These are phyloP conservation scores for Tichodroma muraria DNA, from an alignment of 2,113 vertebrate species.

Conservation along the genomic window DNA sequence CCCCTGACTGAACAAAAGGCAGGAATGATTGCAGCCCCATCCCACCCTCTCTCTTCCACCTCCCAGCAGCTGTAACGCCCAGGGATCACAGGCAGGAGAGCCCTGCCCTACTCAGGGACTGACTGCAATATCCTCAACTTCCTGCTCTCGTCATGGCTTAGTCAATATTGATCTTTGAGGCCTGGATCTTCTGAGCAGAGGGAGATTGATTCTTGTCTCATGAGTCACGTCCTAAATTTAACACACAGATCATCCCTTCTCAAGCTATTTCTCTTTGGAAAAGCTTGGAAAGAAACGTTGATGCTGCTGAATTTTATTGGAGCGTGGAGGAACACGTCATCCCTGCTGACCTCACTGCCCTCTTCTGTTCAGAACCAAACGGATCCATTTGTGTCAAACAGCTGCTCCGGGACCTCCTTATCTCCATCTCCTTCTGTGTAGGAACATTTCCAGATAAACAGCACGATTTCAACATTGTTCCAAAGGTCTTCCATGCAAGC, in stretches of 20 bases:
- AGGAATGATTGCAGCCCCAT: background rate
- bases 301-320: background rate
- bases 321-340: background rate
- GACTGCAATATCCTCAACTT: background rate
- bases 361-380: background rate
- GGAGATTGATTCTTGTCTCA: background rate
- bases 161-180: constrained; percentile 1
- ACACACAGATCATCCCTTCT: background rate
- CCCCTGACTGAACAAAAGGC: background rate
- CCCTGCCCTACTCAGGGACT: background rate
- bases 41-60: too few species aligned
- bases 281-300: background rate
- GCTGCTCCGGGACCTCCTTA: background rate
- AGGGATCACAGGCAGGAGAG: background rate
- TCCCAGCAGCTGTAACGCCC: background rate
- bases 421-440: background rate
- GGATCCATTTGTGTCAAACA: background rate
- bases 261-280: background rate
- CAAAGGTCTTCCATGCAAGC: background rate
- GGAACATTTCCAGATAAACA: background rate
- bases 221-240: background rate
- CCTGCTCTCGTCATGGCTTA: background rate
- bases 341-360: background rate
- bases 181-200: background rate
- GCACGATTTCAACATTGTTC: background rate